Conservation (phyloP, 1,140 invertebrate species). For the Thalassaphorura encarpata region DNA sequence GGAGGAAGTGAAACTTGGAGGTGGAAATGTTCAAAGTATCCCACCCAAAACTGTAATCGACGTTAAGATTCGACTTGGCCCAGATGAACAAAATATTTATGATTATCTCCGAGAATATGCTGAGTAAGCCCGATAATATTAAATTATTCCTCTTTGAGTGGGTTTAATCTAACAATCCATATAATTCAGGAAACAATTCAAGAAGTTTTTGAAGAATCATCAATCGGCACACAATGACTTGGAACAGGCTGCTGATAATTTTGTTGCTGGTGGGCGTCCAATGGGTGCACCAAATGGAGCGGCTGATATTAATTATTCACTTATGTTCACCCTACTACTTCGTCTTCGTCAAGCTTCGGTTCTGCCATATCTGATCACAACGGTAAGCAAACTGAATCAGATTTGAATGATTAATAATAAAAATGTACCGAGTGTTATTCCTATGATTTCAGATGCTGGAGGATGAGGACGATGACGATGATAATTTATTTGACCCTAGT, state of each 20-base stretch:
- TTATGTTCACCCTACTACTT: conserved; percentile 67
- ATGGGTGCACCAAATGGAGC: not conserved
- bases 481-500: conserved; percentile 28
- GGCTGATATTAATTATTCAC: not conserved
- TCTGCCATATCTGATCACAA: conserved; percentile 67
- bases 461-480: conserved; percentile 34
- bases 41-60: conserved; percentile 31
- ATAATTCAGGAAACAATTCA: too few relatives aligned
- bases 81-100: conserved; percentile 63
- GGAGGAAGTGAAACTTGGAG: conserved; percentile 48
- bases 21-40: conserved; percentile 26
- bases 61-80: conserved; percentile 50
- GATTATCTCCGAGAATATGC: conserved; percentile 40
- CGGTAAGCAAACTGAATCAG: conserved; percentile 36
- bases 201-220: not conserved
- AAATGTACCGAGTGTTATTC: not conserved
- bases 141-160: too few relatives aligned
- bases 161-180: too few relatives aligned
- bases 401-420: conserved; percentile 1
- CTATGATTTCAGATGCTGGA: conserved; percentile 36
- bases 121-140: conserved; percentile 33
- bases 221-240: not conserved
- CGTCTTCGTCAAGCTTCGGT: conserved; percentile 78
- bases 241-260: conserved; percentile 11
- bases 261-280: conserved; percentile 1